A percentile compares a stretch with the other conserved stretches of the same genome.
These are phyloP conservation scores for Porites rus DNA, from an alignment of 92 coral and sea anemone genomes.

Conservation along the genomic window DNA sequence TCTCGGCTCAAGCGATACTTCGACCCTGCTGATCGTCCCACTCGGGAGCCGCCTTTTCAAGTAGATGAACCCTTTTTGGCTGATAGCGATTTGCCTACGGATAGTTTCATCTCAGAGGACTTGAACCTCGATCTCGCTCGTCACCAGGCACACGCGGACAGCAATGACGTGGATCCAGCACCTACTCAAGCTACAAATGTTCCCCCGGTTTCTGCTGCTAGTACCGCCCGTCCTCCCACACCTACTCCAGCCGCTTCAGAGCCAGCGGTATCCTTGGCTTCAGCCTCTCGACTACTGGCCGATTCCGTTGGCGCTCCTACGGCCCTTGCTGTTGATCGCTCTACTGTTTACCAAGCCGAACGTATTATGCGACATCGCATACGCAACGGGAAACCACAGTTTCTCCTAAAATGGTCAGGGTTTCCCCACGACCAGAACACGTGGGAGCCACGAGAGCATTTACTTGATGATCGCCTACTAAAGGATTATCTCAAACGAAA, in stretches of 20 bases:
- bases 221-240: no score
- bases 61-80: constrained; percentile 7
- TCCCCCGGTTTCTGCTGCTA: no score
- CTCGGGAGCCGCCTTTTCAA: neutral
- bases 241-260: no score
- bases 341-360: neutral
- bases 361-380: neutral
- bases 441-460: neutral
- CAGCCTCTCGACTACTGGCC: no score
- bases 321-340: no score
- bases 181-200: no score
- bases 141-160: no score
- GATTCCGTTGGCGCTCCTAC: no score
- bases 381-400: neutral
- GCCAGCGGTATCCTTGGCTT: no score
- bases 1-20: neutral
- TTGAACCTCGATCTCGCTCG: no score
- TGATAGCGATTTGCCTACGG: constrained; percentile 27
- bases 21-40: constrained; percentile 33
- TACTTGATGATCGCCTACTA: neutral
- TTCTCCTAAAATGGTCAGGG: neutral
- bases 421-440: constrained; percentile 10
- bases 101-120: constrained; percentile 10
- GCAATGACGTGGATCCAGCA: no score
- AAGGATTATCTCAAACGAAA: neutral